phyloP scores from a whole-genome alignment of 2,888 invertebrate genomes.

The Brenthis hecate region DNA sequence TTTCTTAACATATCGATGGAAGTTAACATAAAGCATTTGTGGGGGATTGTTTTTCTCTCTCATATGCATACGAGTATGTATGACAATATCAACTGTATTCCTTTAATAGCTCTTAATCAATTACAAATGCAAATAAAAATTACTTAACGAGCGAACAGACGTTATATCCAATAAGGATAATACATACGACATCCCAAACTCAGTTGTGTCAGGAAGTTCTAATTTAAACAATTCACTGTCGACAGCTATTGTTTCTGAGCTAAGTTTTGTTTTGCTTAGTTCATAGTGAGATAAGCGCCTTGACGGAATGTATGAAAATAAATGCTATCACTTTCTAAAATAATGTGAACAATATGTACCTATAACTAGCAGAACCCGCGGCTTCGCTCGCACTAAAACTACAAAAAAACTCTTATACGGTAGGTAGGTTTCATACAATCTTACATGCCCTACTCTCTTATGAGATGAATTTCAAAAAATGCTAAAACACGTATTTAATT shows the following conservation, averaged over 20 bases:
- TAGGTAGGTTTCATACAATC: too few relatives aligned
- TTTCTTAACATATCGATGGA: too few relatives aligned
- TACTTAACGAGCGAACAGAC: constrained; percentile 5
- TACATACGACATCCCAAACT: constrained; percentile 24
- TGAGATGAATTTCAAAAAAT: too few relatives aligned
- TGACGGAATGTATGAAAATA: not conserved
- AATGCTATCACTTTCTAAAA: not conserved
- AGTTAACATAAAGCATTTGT: too few relatives aligned
- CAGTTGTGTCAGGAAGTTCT: constrained; percentile 56
- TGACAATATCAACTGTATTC: not conserved
- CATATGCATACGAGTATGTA: not conserved
- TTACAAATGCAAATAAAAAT: constrained; percentile 13
- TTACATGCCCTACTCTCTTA: too few relatives aligned
- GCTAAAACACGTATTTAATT: too few relatives aligned
- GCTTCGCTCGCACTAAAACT: too few relatives aligned
- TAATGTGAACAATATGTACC: not conserved
- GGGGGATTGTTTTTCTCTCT: too few relatives aligned
- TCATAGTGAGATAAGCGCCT: constrained; percentile 5
- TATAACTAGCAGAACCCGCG: too few relatives aligned
- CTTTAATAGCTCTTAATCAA: constrained; percentile 16
- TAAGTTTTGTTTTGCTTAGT: constrained; percentile 5
- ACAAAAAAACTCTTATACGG: too few relatives aligned
- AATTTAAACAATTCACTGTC: constrained; percentile 66
- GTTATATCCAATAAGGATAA: constrained; percentile 14
- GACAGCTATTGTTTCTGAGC: constrained; percentile 51